phyloP scores from a whole-genome alignment of 37 sponge, comb jelly and placozoan species.

The Halisarca cf. caerulea region DNA sequence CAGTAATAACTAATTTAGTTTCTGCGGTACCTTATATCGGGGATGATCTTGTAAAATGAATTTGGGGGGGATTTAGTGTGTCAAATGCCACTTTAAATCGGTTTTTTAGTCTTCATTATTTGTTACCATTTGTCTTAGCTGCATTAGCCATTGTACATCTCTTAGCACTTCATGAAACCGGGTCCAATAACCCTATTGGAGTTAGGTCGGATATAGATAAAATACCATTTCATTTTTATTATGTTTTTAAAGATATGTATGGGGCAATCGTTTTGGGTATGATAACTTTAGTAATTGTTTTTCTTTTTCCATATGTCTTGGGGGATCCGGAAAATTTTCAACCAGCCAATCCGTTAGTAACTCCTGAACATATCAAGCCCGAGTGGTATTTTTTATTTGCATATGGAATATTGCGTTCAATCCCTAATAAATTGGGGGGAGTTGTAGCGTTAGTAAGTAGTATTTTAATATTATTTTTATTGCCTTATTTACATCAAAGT shows the following conservation, averaged over 20 bases:
- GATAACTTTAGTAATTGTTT: conserved; percentile 38
- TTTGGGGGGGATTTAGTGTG: conserved; percentile 78
- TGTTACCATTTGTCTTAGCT: conserved; percentile 76
- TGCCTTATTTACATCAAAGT: conserved; percentile 58
- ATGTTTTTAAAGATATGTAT: conserved; percentile 65
- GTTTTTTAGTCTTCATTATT: conserved; percentile 83
- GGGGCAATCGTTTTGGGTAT: conserved; percentile 42
- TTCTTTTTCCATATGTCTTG: conserved; percentile 62
- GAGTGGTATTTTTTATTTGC: conserved; percentile 85
- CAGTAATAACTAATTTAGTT: conserved; percentile 80
- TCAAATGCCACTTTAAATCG: conserved; percentile 78
- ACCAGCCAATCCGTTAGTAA: conserved; percentile 73
- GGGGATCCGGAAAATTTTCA: conserved; percentile 82
- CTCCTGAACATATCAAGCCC: conserved; percentile 79
- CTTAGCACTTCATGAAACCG: conserved; percentile 63
- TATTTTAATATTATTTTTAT: conserved; percentile 66
- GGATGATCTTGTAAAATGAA: conserved; percentile 65
- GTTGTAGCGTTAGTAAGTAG: conserved; percentile 62
- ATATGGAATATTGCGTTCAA: conserved; percentile 83
- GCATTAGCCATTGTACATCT: conserved; percentile 60
- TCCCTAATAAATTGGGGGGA: conserved; percentile 82
- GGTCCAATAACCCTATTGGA: conserved; percentile 71
- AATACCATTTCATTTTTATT: conserved; percentile 69
- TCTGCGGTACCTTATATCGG: conserved; percentile 85
- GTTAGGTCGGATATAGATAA: conserved; percentile 59